Base-by-base conservation (phyloP, 2,888 invertebrate genomes). In the Diogma glabrata region DNA sequence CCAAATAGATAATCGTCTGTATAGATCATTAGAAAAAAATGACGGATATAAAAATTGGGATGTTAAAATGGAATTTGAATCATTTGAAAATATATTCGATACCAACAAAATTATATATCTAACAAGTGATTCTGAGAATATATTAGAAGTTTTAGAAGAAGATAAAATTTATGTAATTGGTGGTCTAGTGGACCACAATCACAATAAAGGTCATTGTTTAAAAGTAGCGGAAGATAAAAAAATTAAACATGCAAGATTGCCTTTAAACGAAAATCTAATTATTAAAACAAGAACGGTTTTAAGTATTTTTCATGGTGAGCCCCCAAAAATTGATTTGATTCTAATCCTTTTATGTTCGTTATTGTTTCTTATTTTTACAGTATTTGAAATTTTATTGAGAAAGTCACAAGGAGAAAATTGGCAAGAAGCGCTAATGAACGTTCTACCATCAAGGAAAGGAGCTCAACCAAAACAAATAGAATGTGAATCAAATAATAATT, bases 101-200 rank as follows among this genome's bases (percentile, higher is more conserved):
- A 84, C 82, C 62, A 79, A 86, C 3, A 81, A 86, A 58, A 70
- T 97, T 50, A 78, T 96, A 2, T 99, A 97, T 70, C 75, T 99
- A 57, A 87, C 88, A 4, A 92, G 94, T 68, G 97, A 99, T 68
- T 96, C 96, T 12, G 84, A 89, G 46, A 91, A 90, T 72, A 71
- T 91, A 6, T 76, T 97, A 56, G 77, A 79, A 52, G 67, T 69
- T 50, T 74, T 94, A 60, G 83, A 88, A 59, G 78, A 84, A 19
- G 77, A 82, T 55, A 84, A 84, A 63, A 78, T 84, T 45, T 99
- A 97, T 64, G 81, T 99, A 48, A 96, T 99, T 66, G 99, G 99
- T 36, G 99, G 96, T 22, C 72, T 99, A 43, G 94, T 99, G 0
- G 99, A 99, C 72, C 97, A 99, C 66, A 99, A 99, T 72, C 79